Conservation (phyloP, 2,113 vertebrate species). For the human region DNA sequence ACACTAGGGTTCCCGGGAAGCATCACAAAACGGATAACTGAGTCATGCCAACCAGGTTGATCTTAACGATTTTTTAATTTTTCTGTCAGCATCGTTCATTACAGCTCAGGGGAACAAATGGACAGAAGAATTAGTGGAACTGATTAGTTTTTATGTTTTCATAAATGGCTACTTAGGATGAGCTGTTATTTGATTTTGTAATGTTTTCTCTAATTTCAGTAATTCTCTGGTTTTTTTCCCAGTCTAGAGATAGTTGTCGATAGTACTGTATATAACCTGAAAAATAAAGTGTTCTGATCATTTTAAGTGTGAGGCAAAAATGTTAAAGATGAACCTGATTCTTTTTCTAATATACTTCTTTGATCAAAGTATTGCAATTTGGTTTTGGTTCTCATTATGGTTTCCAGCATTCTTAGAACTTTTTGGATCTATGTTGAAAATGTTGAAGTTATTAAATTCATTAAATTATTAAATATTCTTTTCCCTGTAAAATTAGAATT, state of each 20-base stretch:
- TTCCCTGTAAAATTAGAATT: neutral
- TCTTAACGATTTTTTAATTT: neutral
- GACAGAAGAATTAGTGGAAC: neutral
- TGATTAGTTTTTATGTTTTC: neutral
- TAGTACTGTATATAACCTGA: neutral
- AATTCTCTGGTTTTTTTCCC: neutral
- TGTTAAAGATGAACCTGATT: neutral
- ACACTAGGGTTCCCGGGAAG: neutral
- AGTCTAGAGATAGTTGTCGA: neutral
- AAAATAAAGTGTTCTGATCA: neutral
- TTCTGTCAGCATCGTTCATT: neutral
- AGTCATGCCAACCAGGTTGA: no score
- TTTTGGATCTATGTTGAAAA: neutral
- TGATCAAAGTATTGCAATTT: neutral
- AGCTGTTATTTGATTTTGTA: neutral
- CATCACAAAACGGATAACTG: neutral
- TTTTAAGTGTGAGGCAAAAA: neutral
- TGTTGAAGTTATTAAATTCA: neutral
- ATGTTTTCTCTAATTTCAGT: neutral
- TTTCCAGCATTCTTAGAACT: neutral
- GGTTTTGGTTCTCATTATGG: neutral
- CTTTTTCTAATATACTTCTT: neutral
- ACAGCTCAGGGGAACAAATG: neutral
- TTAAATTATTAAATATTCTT: neutral
- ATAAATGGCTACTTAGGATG: neutral